A percentile compares a stretch with the other conserved stretches of the same genome.
phyloP scores from a whole-genome alignment of 2,113 vertebrate species.

The Eublepharis macularius region DNA sequence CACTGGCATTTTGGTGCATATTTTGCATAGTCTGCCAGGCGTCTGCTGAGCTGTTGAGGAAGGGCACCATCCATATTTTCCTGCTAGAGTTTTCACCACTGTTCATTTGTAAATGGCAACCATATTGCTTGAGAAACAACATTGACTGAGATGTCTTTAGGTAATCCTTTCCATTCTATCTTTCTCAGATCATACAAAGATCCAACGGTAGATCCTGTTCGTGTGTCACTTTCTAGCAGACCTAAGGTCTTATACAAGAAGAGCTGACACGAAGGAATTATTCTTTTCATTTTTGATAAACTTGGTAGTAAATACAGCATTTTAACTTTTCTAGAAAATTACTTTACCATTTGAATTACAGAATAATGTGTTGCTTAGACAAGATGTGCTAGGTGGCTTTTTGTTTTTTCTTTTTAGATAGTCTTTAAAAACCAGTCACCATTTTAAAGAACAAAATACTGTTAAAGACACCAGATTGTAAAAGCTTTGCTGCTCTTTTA shows the following conservation, averaged over 20 bases:
- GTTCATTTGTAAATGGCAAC: neutral
- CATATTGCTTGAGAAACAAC: neutral
- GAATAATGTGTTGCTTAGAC: slow-evolving; percentile 17
- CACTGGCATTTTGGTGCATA: neutral
- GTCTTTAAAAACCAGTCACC: slow-evolving; percentile 55
- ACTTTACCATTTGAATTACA: slow-evolving; percentile 33
- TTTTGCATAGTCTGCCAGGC: too few relatives aligned
- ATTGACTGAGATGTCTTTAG: neutral
- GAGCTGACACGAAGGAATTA: slow-evolving; percentile 19
- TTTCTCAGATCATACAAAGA: neutral
- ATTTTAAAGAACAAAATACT: slow-evolving; percentile 49
- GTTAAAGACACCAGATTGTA: slow-evolving; percentile 55
- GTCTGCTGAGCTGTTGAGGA: neutral
- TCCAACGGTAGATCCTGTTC: neutral
- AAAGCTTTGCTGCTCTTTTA: slow-evolving; percentile 62
- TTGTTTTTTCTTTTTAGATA: slow-evolving; percentile 39
- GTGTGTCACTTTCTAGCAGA: neutral
- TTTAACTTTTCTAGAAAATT: slow-evolving; percentile 18
- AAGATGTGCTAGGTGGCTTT: neutral
- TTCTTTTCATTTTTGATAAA: neutral
- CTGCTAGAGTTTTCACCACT: neutral
- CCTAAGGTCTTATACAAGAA: neutral
- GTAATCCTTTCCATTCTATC: neutral
- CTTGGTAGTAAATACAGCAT: slow-evolving; percentile 2
- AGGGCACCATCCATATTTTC: too few relatives aligned